Conservation (phyloP, 2,888 invertebrate genomes). For the Lasioglossum morio region DNA sequence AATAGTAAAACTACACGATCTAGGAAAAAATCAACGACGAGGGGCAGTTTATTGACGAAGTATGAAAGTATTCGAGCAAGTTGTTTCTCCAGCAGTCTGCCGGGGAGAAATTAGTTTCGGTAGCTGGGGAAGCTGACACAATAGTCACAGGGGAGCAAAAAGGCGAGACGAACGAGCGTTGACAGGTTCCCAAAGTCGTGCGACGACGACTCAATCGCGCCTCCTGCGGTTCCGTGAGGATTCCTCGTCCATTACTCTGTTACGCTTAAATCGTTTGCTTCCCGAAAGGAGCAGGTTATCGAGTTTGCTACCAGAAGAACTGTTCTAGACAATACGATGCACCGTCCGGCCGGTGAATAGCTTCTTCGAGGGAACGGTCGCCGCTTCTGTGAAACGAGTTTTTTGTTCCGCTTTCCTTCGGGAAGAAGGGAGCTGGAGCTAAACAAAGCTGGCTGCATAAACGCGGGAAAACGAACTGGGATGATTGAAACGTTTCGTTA, state of each 20-base stretch:
- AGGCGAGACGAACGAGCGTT: slow-evolving; percentile 20
- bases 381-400: not conserved
- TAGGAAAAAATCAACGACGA: no score
- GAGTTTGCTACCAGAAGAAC: slow-evolving; percentile 32
- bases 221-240: slow-evolving; percentile 26
- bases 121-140: not conserved
- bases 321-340: slow-evolving; percentile 15
- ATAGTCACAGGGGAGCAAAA: slow-evolving; percentile 3
- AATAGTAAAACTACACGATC: no score
- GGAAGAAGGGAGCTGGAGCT: not conserved
- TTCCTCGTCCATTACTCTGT: slow-evolving; percentile 41
- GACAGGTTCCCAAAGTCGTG: slow-evolving; percentile 50
- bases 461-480: not conserved
- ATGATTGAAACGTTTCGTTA: slow-evolving; percentile 28
- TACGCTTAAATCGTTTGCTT: slow-evolving; percentile 48
- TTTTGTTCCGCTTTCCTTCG: slow-evolving; percentile 20
- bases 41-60: not conserved
- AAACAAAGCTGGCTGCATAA: slow-evolving; percentile 1
- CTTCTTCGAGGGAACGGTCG: not conserved
- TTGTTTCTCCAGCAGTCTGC: not conserved
- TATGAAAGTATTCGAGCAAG: not conserved
- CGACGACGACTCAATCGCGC: slow-evolving; percentile 22
- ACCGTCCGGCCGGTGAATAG: slow-evolving; percentile 14
- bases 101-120: slow-evolving; percentile 20
- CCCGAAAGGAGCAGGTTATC: slow-evolving; percentile 45